Evolutionary conservation across 2,888 invertebrate genomes (phyloP).

Genomic region (Glyphotaelius pellucidus): DNA sequence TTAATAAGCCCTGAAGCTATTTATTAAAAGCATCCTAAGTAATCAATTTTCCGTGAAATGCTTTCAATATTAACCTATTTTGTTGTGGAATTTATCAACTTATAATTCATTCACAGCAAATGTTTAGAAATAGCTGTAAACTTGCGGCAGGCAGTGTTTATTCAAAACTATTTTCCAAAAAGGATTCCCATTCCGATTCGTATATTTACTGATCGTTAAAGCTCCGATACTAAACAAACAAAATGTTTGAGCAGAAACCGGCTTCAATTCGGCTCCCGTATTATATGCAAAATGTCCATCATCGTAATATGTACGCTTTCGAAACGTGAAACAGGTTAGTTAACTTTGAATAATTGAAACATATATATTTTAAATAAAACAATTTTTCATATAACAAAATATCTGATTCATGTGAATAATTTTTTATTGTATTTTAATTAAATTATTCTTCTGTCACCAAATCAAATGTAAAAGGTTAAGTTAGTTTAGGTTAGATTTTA

Average conservation of each 20-base stretch:
- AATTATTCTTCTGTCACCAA: too few species aligned
- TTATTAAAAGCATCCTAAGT: neutral
- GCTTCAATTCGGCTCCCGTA: neutral
- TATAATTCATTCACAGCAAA: neutral
- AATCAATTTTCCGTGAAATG: neutral
- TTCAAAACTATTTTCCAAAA: constrained; percentile 23
- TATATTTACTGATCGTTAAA: constrained; percentile 40
- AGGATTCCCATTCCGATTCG: constrained; percentile 26
- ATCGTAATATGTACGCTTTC: neutral
- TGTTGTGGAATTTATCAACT: neutral
- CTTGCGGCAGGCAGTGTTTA: constrained; percentile 31
- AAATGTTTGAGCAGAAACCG: neutral
- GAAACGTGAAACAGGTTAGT: neutral
- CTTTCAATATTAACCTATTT: neutral
- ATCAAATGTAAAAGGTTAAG: too few species aligned
- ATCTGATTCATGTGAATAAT: too few species aligned
- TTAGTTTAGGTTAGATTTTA: too few species aligned
- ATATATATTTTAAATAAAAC: too few species aligned
- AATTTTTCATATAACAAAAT: too few species aligned
- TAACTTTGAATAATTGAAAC: neutral
- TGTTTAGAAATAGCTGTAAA: neutral
- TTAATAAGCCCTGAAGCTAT: neutral
- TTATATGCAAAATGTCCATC: neutral
- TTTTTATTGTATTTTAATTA: too few species aligned
- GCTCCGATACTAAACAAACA: constrained; percentile 27